A percentile compares a stretch with the other conserved stretches of the same genome.
Evolutionary conservation across 2,888 invertebrate species (phyloP).

Genomic region (Temnothorax ravouxi): DNA sequence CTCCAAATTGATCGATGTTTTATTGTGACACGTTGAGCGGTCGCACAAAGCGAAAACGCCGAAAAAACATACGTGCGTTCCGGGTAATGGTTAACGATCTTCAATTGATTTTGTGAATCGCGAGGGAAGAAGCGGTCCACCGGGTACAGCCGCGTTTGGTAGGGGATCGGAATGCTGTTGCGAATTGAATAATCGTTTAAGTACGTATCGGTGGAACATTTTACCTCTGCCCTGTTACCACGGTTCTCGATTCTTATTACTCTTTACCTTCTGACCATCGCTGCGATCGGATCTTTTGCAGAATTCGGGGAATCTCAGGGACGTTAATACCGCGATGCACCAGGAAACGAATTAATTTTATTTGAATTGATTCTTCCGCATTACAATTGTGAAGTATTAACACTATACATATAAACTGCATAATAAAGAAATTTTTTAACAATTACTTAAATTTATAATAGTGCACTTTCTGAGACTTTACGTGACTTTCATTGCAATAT

Average conservation of each 20-base stretch:
- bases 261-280: background rate
- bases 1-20: slow-evolving; percentile 1
- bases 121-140: slow-evolving; percentile 62
- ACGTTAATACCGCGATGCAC: background rate
- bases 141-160: slow-evolving; percentile 72
- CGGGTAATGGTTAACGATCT: slow-evolving; percentile 74
- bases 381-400: background rate
- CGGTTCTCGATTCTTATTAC: background rate
- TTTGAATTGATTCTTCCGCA: background rate
- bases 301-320: background rate
- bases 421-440: background rate
- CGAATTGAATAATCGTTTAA: slow-evolving; percentile 74
- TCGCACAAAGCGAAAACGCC: slow-evolving; percentile 5
- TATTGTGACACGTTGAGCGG: background rate
- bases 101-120: slow-evolving; percentile 80
- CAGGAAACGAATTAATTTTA: background rate
- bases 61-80: slow-evolving; percentile 70
- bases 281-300: background rate
- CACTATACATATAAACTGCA: background rate
- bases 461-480: background rate
- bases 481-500: background rate
- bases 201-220: background rate
- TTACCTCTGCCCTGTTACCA: background rate
- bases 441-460: background rate
- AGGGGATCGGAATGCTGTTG: slow-evolving; percentile 76